Evolutionary conservation across 2,888 invertebrate species (phyloP), one percentile per base, ranked within the genome.

Genomic region (Pseudoips prasinana): DNA sequence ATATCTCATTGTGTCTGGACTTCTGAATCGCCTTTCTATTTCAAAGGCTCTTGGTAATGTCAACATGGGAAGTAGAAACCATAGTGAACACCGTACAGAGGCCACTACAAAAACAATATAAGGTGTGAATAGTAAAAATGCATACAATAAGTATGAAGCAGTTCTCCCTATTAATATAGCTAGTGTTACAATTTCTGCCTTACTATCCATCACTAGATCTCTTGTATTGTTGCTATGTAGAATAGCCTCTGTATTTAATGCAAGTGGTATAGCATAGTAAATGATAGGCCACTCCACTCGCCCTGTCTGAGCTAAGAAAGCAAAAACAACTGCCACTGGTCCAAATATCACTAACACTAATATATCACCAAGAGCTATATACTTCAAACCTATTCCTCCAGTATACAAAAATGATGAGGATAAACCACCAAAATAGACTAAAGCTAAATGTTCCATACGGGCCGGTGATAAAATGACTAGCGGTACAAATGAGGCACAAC

Each of bases 341-440:
- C 98, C 98, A 82, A 98, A 98, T 66, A 97, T 94, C 39, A 98
- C 92, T 64, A 98, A 91, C 61, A 98, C 95, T 49, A 98, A 88
- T 31, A 98, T 93, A 83, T 98, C 98, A 31, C 98, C 98, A 26
- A 98, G 87, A 1, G 97, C 98, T 61, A 98, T 97, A 70, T 98
- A 98, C 77, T 98, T 98, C 36, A 98, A 91, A 39, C 98, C 98
- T 58, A 98, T 95, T 27, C 98, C 98, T 36, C 98, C 98, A 1
- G 98, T 98, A 66, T 98, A 98, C n/a, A 98, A 89, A 81, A 98
- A 98, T 50, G 97, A 97, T 32, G 97, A 96, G 11, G 97, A 98
- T 33, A 98, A 79, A 1, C 98, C 98, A 34, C 98, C 98, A 84
- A 98, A 98, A 74, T 97, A 98, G 0, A 98, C 95, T 26, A 98